Percentiles rank a stretch among this genome's conserved stretches.
Evolutionary conservation across 2,797 vertebrate genomes (phyloP).

Genomic region (Dipus sagitta): DNA sequence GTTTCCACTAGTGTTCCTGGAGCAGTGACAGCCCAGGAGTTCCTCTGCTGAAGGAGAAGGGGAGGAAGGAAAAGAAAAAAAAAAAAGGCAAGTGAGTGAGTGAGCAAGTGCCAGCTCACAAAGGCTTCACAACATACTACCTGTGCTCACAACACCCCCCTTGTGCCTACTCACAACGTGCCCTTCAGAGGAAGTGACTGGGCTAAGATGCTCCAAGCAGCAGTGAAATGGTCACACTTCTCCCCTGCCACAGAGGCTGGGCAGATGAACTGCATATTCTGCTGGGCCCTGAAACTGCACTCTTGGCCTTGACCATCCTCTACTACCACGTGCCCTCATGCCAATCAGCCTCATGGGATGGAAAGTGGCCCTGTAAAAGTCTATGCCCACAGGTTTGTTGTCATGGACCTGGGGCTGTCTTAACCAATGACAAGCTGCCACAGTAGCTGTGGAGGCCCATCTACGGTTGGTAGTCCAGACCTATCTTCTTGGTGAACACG

Average conservation of each 20-base stretch:
- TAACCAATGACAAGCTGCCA: constrained; percentile 96
- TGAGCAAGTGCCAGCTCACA: too few relatives aligned
- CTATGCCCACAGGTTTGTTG: constrained; percentile 94
- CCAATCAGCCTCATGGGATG: constrained; percentile 95
- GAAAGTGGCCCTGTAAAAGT: constrained; percentile 97
- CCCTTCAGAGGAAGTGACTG: too few relatives aligned
- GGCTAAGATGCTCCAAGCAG: too few relatives aligned
- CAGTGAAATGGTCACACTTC: constrained; percentile 91
- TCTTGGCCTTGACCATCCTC: constrained; percentile 96
- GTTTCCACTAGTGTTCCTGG: too few relatives aligned
- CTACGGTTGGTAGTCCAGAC: constrained; percentile 98
- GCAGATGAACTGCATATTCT: constrained; percentile 94
- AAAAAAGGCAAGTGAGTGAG: too few relatives aligned
- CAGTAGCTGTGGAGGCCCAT: constrained; percentile 96
- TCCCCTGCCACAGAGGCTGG: constrained; percentile 94
- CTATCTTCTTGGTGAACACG: constrained; percentile 95
- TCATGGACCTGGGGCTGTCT: constrained; percentile 97
- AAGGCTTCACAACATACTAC: too few relatives aligned
- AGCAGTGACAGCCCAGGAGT: too few relatives aligned
- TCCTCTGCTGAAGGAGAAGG: too few relatives aligned
- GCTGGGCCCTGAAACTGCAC: constrained; percentile 92
- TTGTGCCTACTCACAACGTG: too few relatives aligned
- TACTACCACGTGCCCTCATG: constrained; percentile 95
- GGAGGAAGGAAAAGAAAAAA: too few relatives aligned
- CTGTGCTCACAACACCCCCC: too few relatives aligned